Conservation (phyloP, 2,888 invertebrate genomes). For the Diadromus collaris region DNA sequence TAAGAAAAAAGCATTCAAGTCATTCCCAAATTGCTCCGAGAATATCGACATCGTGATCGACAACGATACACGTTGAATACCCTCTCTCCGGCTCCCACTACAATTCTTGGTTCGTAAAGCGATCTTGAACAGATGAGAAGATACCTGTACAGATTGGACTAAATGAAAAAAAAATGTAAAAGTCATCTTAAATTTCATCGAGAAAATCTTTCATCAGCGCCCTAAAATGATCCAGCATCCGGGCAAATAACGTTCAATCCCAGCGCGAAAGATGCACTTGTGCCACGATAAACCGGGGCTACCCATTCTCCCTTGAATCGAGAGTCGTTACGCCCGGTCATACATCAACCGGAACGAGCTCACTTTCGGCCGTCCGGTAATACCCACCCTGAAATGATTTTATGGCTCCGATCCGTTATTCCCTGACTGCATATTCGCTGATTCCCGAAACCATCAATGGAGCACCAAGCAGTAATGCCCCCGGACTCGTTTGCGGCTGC, state of each 20-base stretch:
- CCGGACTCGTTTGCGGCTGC: slow-evolving; percentile 32
- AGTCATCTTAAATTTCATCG: neutral
- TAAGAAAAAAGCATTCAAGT: too few relatives aligned
- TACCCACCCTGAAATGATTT: slow-evolving; percentile 67
- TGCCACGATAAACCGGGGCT: slow-evolving; percentile 60
- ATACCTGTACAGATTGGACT: neutral
- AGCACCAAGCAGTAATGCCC: slow-evolving; percentile 33
- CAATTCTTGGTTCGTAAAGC: neutral
- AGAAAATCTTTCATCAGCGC: neutral
- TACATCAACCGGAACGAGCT: slow-evolving; percentile 65
- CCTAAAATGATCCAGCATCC: slow-evolving; percentile 7
- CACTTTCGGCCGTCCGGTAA: slow-evolving; percentile 60
- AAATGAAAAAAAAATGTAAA: neutral
- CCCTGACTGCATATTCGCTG: slow-evolving; percentile 42
- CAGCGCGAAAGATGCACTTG: slow-evolving; percentile 26
- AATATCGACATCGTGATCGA: neutral
- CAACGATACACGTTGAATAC: slow-evolving; percentile 4
- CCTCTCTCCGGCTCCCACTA: neutral
- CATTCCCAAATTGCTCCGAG: too few relatives aligned
- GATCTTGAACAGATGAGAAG: neutral
- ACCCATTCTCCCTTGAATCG: slow-evolving; percentile 58
- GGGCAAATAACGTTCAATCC: slow-evolving; percentile 22
- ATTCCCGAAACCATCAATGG: slow-evolving; percentile 39
- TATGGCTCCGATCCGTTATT: slow-evolving; percentile 63
- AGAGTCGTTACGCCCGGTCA: slow-evolving; percentile 62